Evolutionary conservation across 2,888 invertebrate species (phyloP), one percentile per base, ranked within the genome.

Genomic region (Ochropleura plecta): DNA sequence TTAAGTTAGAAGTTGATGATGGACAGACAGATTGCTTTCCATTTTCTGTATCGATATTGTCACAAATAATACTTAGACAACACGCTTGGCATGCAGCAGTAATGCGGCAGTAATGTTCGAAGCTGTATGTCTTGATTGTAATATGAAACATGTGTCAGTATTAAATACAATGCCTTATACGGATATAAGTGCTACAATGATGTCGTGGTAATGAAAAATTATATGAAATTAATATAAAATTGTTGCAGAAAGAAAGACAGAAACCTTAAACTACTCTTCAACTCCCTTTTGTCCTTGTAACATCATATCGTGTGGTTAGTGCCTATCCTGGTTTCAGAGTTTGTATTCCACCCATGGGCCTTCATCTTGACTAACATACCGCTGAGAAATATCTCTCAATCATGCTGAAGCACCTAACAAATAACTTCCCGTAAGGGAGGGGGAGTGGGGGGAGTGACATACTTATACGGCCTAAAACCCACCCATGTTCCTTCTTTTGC

Each of bases 71-170:
- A 5, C 49, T 49, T 68, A 40, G 10, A 16, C 10, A 48, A 62
- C 14, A 46, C 48, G 68, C 65, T 73, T 14, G 82, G 83, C n/a
- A 82, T 83, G 83, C 86, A 86, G 85, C 46, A 85, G 86, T 79
- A 63, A 14, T n/a, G 83, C 86, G 85, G 85, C 46, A 85, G 86
- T 79, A 63, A 14, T n/a, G 20, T 63, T 30, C 40, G 5, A 60
- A 67, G 59, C 46, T 55, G 20, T 69, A 16, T 70, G 5, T 71
- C 42, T 60, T 16, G 51, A 69, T 72, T 63, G 59, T 42, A 12
- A 44, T 57, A 16, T n/a, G 20, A 70, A 69, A 73, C 48, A 72
- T 75, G 66, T 74, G 53, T 68, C 51, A 63, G 16, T 62, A 44
- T 82, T 78, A 73, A 74, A 77, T 66, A 44, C 60, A 59, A 46